Base-by-base conservation (phyloP, 2,888 invertebrate species). In the Morpho achilles region DNA sequence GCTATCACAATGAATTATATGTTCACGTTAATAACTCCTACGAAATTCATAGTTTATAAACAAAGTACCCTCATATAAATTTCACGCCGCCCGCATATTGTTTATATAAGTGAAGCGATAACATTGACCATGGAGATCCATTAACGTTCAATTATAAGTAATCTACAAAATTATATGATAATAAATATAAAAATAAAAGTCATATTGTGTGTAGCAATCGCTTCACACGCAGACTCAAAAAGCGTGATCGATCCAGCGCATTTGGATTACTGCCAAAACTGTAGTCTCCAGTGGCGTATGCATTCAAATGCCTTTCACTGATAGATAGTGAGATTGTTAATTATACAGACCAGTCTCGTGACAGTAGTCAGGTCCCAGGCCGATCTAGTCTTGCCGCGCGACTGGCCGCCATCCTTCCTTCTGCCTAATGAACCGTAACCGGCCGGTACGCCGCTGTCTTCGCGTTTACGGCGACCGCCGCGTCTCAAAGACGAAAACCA, bases 401-500 rank as follows among this genome's bases (percentile, higher is more conserved):
- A 76, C 67, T 84, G 87, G 50, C 79, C 66, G 59, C 84, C 85
- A 72, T 90, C 89, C 77, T 88, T 89, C 76, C 91, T 79, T 67
- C 90, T 83, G 70, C 89, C 87, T 72, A 92, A 80, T 55, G 92
- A 91, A 64, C 91, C 92, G 73, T 93, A 92, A 69, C 79, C 79
- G 10, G 84, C 63, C 8, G 88, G 84, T 45, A 80, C 82, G 51
- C 79, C 76, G 61, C 73, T 71, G 63, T 89, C 87, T 68, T 90
- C 87, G 50, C 88, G 85, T 72, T 87, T 85, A 62, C 91, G 84
- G 56, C 90, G 79, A 53, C 88, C 82, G 82, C 92, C 80, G 67
- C 96, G 93, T 71, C 95, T 93, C 76, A 96, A 80, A 64, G 96
- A 96, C 66, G 94, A 95, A 83, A 96, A 96, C 96, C 96, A 96